Evolutionary conservation across 1,140 invertebrate species (phyloP).

Genomic region (Apis dorsata): DNA sequence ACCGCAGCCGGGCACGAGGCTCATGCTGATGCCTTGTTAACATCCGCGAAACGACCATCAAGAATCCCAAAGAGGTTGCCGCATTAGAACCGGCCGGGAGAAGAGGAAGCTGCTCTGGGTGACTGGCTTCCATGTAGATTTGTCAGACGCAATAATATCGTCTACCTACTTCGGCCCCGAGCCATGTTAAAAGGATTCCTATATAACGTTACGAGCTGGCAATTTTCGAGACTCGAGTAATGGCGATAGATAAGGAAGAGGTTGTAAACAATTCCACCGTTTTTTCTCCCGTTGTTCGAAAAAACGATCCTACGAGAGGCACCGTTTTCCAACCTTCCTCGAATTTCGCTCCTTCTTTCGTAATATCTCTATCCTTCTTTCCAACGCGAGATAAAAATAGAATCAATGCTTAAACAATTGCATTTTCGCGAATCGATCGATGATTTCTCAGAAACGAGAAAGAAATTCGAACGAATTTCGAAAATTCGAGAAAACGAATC

Average conservation of each 20-base stretch:
- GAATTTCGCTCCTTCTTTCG: no score
- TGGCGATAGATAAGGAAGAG: slow-evolving; percentile 25
- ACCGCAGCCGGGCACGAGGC: slow-evolving; percentile 75
- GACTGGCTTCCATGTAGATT: slow-evolving; percentile 42
- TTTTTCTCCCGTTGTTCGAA: neutral
- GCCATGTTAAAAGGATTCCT: slow-evolving; percentile 43
- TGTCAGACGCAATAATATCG: slow-evolving; percentile 39
- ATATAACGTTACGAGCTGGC: slow-evolving; percentile 20
- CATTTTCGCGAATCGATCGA: no score
- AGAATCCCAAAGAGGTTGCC: slow-evolving; percentile 78
- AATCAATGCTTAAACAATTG: no score
- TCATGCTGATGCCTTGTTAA: slow-evolving; percentile 79
- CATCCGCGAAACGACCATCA: slow-evolving; percentile 78
- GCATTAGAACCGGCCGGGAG: slow-evolving; percentile 61
- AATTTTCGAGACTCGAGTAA: slow-evolving; percentile 32
- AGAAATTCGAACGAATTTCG: no score
- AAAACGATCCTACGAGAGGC: neutral
- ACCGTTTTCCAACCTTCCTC: no score
- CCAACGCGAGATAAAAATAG: no score
- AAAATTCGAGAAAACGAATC: no score
- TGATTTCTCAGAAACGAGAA: no score
- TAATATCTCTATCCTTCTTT: no score
- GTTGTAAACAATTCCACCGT: slow-evolving; percentile 26
- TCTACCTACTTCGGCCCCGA: slow-evolving; percentile 6
- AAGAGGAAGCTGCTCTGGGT: slow-evolving; percentile 40